A percentile compares a stretch with the other conserved stretches of the same genome.
These are phyloP conservation scores for Lycophotia porphyrea DNA, from an alignment of 2,888 invertebrate species.

Conservation along the genomic window DNA sequence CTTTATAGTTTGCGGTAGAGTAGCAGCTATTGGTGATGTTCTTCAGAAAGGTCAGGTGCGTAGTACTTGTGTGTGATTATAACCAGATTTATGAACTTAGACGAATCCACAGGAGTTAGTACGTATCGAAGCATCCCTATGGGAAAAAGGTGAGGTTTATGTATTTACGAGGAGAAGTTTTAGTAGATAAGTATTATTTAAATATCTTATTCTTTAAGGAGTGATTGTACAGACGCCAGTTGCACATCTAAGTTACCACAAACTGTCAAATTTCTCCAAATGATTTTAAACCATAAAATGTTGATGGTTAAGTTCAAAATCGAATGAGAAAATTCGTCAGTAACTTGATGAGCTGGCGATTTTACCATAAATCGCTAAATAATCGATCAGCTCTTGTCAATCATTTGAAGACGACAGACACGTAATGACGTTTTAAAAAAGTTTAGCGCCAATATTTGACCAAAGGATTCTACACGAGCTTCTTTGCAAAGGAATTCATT, in stretches of 20 bases:
- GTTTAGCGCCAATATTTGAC: neutral
- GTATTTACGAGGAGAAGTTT: neutral
- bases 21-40: neutral
- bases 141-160: neutral
- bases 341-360: neutral
- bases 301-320: too few species aligned
- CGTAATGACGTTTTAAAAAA: neutral
- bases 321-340: too few species aligned
- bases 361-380: neutral
- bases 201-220: neutral
- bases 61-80: neutral
- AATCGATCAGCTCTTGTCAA: neutral
- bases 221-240: too few species aligned
- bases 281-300: too few species aligned
- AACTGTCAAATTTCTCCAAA: too few species aligned
- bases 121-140: neutral
- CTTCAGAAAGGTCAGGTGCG: neutral
- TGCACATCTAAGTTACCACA: too few species aligned
- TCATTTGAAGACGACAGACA: neutral
- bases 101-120: neutral
- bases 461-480: neutral
- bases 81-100: neutral
- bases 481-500: neutral
- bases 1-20: constrained; percentile 21
- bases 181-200: neutral